Percentiles rank a stretch among this genome's conserved stretches.
phyloP scores from a whole-genome alignment of 1,140 invertebrate species.

The Nebria ingens region DNA sequence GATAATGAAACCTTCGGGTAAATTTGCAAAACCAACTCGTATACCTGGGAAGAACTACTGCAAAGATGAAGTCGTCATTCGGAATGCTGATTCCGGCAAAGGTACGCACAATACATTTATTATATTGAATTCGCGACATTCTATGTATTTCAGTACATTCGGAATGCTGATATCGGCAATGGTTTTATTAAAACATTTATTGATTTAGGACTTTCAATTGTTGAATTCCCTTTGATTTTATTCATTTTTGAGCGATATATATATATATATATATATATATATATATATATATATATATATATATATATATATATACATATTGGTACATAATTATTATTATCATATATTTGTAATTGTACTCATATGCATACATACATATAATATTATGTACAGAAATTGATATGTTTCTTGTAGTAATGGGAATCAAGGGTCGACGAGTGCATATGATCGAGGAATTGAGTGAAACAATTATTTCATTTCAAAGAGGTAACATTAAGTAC shows the following conservation, averaged over 20 bases:
- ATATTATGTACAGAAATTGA: no score
- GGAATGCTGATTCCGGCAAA: constrained; percentile 90
- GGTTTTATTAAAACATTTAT: no score
- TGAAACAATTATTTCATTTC: constrained; percentile 95
- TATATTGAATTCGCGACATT: no score
- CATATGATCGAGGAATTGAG: constrained; percentile 97
- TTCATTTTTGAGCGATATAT: background rate
- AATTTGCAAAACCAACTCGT: constrained; percentile 77
- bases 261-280: background rate
- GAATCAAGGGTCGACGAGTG: constrained; percentile 92
- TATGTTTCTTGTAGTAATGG: constrained; percentile 82
- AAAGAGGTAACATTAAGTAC: constrained; percentile 98
- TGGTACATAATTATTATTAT: no score
- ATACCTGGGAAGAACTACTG: constrained; percentile 85
- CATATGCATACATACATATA: constrained; percentile 14
- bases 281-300: background rate
- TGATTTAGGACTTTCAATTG: no score
- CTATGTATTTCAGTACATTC: no score
- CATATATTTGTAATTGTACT: background rate
- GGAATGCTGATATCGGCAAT: no score
- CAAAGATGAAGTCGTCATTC: constrained; percentile 87
- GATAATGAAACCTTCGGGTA: constrained; percentile 76
- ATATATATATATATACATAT: background rate
- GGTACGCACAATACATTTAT: constrained; percentile 44
- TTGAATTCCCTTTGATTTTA: no score